Evolutionary conservation across 2,888 invertebrate genomes (phyloP).

Genomic region (Girardia tigrina): DNA sequence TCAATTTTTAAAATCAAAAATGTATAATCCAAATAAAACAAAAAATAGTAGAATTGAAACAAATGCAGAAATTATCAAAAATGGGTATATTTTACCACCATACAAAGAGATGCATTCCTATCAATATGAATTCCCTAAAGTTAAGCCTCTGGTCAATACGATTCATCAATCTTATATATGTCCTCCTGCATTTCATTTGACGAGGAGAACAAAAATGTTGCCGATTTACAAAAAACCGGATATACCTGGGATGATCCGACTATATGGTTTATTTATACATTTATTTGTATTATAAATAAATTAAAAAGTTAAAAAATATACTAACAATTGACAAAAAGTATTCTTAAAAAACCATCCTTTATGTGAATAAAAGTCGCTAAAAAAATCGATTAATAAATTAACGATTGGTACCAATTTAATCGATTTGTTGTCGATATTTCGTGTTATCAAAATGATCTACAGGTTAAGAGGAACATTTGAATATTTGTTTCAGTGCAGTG

Average conservation of each 20-base stretch:
- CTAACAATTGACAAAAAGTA: too few relatives aligned
- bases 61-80: background rate
- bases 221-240: background rate
- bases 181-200: background rate
- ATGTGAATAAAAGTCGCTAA: too few relatives aligned
- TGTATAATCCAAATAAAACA: too few relatives aligned
- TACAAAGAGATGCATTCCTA: background rate
- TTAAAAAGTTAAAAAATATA: background rate
- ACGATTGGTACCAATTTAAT: too few relatives aligned
- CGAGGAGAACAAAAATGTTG: background rate
- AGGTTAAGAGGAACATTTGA: too few relatives aligned
- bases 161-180: background rate
- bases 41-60: background rate
- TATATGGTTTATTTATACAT: background rate
- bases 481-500: too few relatives aligned
- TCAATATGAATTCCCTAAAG: background rate
- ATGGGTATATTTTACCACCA: background rate
- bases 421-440: too few relatives aligned
- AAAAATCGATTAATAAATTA: too few relatives aligned
- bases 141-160: background rate
- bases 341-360: too few relatives aligned
- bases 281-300: background rate
- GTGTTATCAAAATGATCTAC: too few relatives aligned
- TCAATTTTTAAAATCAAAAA: too few relatives aligned
- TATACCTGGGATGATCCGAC: background rate